Conservation (phyloP, 2,888 invertebrate genomes). For the Eumerus sabulonum region DNA sequence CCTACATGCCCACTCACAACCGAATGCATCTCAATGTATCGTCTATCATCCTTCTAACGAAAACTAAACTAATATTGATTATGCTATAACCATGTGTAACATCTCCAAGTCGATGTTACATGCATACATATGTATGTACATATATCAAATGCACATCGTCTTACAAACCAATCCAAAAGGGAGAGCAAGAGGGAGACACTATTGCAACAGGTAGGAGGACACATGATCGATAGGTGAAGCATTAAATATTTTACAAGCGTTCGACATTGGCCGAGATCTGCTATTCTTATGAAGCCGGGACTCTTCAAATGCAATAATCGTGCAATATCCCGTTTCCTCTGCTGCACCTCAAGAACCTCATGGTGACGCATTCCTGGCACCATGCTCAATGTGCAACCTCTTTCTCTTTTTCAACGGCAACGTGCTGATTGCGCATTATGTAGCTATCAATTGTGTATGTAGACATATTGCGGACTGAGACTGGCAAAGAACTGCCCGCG, state of each 20-base stretch:
- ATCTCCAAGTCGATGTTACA: constrained; percentile 24
- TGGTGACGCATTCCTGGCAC: constrained; percentile 13
- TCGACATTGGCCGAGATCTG: constrained; percentile 59
- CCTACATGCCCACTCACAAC: no score
- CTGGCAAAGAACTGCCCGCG: constrained; percentile 29
- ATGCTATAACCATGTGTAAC: constrained; percentile 45
- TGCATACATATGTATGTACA: no score
- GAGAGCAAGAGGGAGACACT: not conserved
- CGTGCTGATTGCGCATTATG: constrained; percentile 62
- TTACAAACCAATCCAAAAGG: not conserved
- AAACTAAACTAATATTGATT: constrained; percentile 41
- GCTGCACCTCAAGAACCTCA: constrained; percentile 4
- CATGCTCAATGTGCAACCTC: constrained; percentile 9
- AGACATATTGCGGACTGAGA: constrained; percentile 58
- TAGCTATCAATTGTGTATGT: constrained; percentile 50
- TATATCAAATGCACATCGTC: constrained; percentile 17
- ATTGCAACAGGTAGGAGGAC: constrained; percentile 20
- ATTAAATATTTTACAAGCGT: constrained; percentile 39
- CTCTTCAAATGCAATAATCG: not conserved
- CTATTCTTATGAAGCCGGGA: not conserved
- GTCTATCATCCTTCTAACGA: constrained; percentile 39
- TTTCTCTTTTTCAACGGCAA: constrained; percentile 17
- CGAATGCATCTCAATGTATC: no score
- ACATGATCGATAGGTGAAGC: constrained; percentile 57
- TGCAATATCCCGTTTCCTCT: constrained; percentile 21